A percentile compares a stretch with the other conserved stretches of the same genome.
These are phyloP conservation scores for Caenorhabditis virilis DNA, from an alignment of 2,888 invertebrate genomes.

Conservation along the genomic window DNA sequence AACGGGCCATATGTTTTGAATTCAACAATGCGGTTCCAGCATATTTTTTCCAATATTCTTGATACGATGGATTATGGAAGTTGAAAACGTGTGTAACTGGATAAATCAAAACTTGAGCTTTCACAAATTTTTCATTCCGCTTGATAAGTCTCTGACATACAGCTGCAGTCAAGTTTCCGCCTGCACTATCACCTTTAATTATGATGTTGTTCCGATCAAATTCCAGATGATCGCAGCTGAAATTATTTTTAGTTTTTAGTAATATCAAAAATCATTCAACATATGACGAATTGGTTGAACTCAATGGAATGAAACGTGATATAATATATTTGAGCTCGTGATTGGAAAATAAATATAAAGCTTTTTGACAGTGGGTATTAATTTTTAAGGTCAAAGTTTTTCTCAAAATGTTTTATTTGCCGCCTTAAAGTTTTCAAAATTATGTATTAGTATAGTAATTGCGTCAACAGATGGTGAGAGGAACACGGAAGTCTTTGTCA, in stretches of 20 bases:
- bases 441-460: no score
- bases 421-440: no score
- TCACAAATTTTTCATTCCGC: conserved; percentile 13
- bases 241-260: background rate
- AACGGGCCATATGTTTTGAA: conserved; percentile 56
- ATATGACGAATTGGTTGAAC: no score
- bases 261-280: no score
- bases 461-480: no score
- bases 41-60: conserved; percentile 55
- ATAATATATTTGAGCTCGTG: no score
- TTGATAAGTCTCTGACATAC: conserved; percentile 33
- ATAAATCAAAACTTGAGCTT: conserved; percentile 69
- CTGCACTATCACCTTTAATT: conserved; percentile 67
- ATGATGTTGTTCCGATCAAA: conserved; percentile 59
- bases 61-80: conserved; percentile 64
- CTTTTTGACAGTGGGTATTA: no score
- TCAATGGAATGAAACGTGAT: no score
- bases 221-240: conserved; percentile 43
- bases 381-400: no score
- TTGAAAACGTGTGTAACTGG: conserved; percentile 70
- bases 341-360: no score
- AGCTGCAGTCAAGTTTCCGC: conserved; percentile 64
- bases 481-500: no score
- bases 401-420: no score
- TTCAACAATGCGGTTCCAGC: conserved; percentile 49